Conservation (phyloP, 2,888 invertebrate species). For the Tuta absoluta region DNA sequence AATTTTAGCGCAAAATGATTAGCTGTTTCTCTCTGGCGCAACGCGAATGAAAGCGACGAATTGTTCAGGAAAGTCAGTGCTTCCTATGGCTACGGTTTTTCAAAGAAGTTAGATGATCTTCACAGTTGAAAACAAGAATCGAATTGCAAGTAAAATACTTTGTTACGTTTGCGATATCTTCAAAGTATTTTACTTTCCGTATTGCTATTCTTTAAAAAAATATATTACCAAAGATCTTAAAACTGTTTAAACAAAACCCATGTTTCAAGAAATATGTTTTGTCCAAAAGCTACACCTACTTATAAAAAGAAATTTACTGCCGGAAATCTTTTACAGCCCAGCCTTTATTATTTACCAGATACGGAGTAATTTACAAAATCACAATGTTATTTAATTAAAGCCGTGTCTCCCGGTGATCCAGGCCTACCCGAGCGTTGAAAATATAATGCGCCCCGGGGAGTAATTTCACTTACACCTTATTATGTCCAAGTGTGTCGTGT, state of each 20-base stretch:
- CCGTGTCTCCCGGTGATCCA: neutral
- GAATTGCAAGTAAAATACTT: neutral
- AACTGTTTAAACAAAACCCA: too few species aligned
- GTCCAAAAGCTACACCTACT: too few species aligned
- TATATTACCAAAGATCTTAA: too few species aligned
- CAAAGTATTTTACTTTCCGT: neutral
- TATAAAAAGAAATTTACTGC: too few species aligned
- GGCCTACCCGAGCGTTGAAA: neutral
- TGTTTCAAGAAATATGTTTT: too few species aligned
- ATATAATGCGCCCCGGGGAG: constrained; percentile 14
- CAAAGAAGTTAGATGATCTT: constrained; percentile 19
- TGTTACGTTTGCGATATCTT: neutral
- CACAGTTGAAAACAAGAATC: neutral
- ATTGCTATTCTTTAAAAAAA: neutral
- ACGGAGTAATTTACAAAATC: constrained; percentile 6
- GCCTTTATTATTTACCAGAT: neutral
- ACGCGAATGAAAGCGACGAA: too few species aligned
- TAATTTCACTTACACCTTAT: constrained; percentile 18
- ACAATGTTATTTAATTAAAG: constrained; percentile 15
- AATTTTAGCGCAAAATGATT: too few species aligned
- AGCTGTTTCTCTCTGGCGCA: too few species aligned
- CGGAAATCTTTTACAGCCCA: too few species aligned
- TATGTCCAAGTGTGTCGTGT: constrained; percentile 4
- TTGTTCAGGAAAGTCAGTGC: too few species aligned
- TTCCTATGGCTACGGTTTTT: constrained; percentile 14